Evolutionary conservation across 2,888 invertebrate genomes (phyloP).

Genomic region (Tenthredo scrophulariae): DNA sequence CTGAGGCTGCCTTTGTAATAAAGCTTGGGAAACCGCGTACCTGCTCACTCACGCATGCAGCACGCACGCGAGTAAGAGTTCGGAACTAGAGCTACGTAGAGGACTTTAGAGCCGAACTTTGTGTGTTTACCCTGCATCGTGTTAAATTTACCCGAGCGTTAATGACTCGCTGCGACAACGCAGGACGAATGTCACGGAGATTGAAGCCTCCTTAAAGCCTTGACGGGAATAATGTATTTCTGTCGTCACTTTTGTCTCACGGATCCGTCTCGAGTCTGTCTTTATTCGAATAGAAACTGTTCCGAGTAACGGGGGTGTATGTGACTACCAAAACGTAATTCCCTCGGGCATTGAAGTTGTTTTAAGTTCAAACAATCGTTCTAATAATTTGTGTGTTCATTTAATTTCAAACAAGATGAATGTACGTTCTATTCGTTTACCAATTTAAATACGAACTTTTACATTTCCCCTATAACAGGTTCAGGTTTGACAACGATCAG

Average conservation of each 20-base stretch:
- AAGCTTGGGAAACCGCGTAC: constrained; percentile 41
- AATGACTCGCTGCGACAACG: constrained; percentile 54
- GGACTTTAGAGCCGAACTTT: constrained; percentile 41
- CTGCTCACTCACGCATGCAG: constrained; percentile 47
- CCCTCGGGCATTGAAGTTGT: neutral
- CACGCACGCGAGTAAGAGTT: constrained; percentile 46
- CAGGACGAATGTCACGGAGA: constrained; percentile 30
- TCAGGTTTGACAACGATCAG: constrained; percentile 25
- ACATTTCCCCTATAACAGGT: neutral
- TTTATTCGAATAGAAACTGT: constrained; percentile 35
- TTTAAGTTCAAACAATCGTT: constrained; percentile 19
- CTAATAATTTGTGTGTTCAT: constrained; percentile 17
- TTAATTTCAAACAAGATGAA: neutral
- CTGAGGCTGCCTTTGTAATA: constrained; percentile 24
- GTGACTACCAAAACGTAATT: constrained; percentile 19
- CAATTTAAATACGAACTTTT: neutral
- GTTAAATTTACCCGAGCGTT: constrained; percentile 62
- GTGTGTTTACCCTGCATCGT: constrained; percentile 48
- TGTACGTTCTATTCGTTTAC: neutral
- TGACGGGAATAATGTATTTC: constrained; percentile 22
- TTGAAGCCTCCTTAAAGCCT: constrained; percentile 38
- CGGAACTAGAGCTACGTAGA: constrained; percentile 14
- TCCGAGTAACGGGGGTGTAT: neutral
- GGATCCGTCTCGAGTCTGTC: constrained; percentile 10
- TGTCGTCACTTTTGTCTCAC: constrained; percentile 33